Evolutionary conservation across 2,888 invertebrate species (phyloP), one percentile per base, ranked within the genome.

Genomic region (Melanophora roralis): DNA sequence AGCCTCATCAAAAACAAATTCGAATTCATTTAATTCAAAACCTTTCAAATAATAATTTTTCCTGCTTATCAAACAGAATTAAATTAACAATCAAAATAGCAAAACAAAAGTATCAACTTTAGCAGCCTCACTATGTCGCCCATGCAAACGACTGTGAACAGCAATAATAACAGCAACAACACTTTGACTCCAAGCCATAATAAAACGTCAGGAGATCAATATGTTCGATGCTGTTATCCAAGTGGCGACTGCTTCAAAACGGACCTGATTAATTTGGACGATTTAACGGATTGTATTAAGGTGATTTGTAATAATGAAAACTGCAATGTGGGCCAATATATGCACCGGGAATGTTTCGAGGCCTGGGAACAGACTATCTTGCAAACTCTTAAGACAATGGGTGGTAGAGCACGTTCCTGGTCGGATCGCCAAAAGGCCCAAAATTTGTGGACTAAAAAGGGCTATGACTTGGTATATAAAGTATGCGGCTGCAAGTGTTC

Each of bases 391-490:
- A 96, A 97, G 89, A 95, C 96, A 38, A 96, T 96, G 91, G 97
- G 97, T 60, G 97, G 97, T 57, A 91, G 98, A 38, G 97, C 98
- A 3, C 92, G 98, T 21, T 96, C 96, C 83, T 98, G 98, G 98
- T 97, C 97, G 40, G 98, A 98, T 89, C 93, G 97, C 75, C 98
- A 98, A 89, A 93, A 98, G 32, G 94, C 95, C 85, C 98, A 98
- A 91, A 98, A 98, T 90, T 91, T 98, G 76, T 98, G 98, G 98
- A 97, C 98, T 72, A 98, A 98, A 91, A 98, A 98, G 90, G 98
- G 98, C 67, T 98, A 98, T 91, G 98, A 98, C 90, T 90, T 98
- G 89, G 97, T 97, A 7, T 98, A 95, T 91, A 98, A 97, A 86
- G 97, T 97, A 7, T 98, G 98, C 91, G 95, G 95, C 45, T 98